Evolutionary conservation across 1,140 invertebrate genomes (phyloP).

Genomic region (Acyrthosiphon pisum): DNA sequence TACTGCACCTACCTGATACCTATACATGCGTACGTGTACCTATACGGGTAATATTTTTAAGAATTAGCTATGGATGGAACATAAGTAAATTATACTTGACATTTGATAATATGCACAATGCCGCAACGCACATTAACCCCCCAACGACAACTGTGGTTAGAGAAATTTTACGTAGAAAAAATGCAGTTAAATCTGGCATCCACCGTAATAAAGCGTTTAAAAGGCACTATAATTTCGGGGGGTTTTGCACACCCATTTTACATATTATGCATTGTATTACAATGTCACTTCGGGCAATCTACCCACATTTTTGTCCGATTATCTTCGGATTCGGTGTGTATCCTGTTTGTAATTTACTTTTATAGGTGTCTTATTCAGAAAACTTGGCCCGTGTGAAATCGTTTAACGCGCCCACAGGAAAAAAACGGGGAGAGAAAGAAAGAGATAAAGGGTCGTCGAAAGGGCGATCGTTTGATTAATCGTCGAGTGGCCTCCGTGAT

Average conservation of each 20-base stretch:
- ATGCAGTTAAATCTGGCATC: neutral
- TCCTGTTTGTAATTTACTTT: conserved; percentile 48
- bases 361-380: conserved; percentile 31
- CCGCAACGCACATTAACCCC: neutral
- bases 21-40: neutral
- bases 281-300: conserved; percentile 45
- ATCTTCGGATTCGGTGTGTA: conserved; percentile 41
- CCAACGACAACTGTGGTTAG: neutral
- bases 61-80: neutral
- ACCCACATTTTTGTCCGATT: conserved; percentile 43
- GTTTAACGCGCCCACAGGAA: neutral
- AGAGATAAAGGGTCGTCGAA: neutral
- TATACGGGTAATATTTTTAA: neutral
- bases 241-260: neutral
- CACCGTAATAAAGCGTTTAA: neutral
- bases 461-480: conserved; percentile 22
- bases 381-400: conserved; percentile 27
- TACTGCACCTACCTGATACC: no score
- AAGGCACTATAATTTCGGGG: neutral
- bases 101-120: neutral
- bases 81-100: neutral
- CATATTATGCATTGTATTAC: neutral
- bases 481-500: neutral
- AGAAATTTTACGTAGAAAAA: neutral
- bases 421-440: neutral